Base-by-base conservation (phyloP, 2,797 vertebrate species). In the Apodemus agrarius region DNA sequence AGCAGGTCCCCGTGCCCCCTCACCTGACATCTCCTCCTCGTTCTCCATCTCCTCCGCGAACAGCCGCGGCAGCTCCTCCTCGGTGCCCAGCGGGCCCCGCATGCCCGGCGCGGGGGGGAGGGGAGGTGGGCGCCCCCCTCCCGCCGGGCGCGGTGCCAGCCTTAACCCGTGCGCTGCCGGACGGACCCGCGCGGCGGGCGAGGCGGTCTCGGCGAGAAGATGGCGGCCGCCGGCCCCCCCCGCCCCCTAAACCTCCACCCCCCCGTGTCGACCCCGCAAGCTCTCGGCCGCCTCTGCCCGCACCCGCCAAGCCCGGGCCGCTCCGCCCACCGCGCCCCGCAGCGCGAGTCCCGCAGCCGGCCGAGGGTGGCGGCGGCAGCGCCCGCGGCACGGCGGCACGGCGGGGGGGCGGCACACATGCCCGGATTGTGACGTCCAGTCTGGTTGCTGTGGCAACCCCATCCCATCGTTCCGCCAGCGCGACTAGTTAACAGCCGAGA, bases 401-500 rank as follows among this genome's bases (percentile, higher is more conserved):
- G 88, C 82, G 95, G 96, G 97, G 97, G 96, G 96, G 97, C 84
- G 94, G 96, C 99, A 99, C 99, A 99, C 99, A 99, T 99, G 99
- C 99, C 99, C 99, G 99, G 99, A 99, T 99, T 99, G 99, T 99
- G 99, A 99, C 99, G 99, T 99, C 99, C 99, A 99, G 99, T 99
- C 99, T 99, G 99, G 98, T 99, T 99, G 99, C 99, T 99, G 99
- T 99, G 99, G 99, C 99, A 99, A 99, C 99, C 98, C 96, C 99
- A 99, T 99, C 99, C 99, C 99, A 99, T 99, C 99, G 99, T 99
- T 98, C 99, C 98, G 98, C 98, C 98, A 98, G 97, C 94, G 74
- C 88, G 85, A 97, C 97, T 97, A 98, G 97, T 98, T 98, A 97
- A 54, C 95, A 75, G 94, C 91, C 1, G 78, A 89, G 94, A 95